These are phyloP conservation scores for Gortyna flavago DNA, from an alignment of 2,888 invertebrate species.

Conservation along the genomic window DNA sequence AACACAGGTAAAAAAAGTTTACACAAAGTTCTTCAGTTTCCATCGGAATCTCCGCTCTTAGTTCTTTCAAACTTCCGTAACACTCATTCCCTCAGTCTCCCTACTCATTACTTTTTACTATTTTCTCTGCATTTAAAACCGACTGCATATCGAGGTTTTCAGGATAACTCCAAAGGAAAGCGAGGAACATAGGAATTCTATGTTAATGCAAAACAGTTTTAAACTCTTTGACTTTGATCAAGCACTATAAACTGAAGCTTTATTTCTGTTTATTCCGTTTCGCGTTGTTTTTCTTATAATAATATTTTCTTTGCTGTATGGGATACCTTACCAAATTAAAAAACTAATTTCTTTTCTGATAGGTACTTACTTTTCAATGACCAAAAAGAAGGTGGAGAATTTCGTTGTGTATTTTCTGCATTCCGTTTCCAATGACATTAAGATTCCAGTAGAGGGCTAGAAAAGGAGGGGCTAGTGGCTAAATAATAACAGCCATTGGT, in stretches of 20 bases:
- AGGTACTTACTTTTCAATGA: background rate
- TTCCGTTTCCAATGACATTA: background rate
- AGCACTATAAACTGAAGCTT: conserved; percentile 19
- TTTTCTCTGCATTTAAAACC: conserved; percentile 40
- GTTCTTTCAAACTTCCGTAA: conserved; percentile 18
- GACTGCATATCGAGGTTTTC: conserved; percentile 34
- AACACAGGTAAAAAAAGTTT: background rate
- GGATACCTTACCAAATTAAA: background rate
- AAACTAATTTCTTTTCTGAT: background rate
- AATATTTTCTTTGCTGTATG: conserved; percentile 9
- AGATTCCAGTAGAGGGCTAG: background rate
- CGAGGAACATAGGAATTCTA: conserved; percentile 36
- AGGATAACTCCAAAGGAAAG: conserved; percentile 44
- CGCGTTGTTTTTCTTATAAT: background rate
- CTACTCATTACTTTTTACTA: conserved; percentile 32
- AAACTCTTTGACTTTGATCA: conserved; percentile 42
- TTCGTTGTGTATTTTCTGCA: background rate
- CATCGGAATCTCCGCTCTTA: conserved; percentile 16
- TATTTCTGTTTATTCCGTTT: conserved; percentile 24
- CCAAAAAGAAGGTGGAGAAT: background rate
- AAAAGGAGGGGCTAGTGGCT: background rate
- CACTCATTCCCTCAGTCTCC: conserved; percentile 2
- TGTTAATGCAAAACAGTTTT: conserved; percentile 43
- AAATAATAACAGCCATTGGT: too few relatives aligned
- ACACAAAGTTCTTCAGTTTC: conserved; percentile 23